phyloP scores from a whole-genome alignment of 2,888 invertebrate species.

The Catonia carolina region DNA sequence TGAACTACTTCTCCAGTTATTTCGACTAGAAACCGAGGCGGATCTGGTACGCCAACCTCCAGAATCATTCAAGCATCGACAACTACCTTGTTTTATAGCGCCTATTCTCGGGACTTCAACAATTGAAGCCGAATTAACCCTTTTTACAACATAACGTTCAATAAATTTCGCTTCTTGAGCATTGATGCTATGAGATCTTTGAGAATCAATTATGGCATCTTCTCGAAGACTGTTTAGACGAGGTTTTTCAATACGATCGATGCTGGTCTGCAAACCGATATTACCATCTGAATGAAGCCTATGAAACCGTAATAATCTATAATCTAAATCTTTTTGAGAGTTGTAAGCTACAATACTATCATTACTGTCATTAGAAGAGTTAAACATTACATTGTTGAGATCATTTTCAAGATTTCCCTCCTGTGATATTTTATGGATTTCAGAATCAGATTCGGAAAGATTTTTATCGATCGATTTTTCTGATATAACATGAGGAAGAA shows the following conservation, averaged over 20 bases:
- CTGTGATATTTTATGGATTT: background rate
- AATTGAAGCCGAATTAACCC: conserved; percentile 35
- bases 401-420: too few species aligned
- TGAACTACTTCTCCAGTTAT: conserved; percentile 29
- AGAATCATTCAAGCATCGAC: conserved; percentile 27
- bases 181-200: background rate
- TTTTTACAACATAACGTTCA: conserved; percentile 32
- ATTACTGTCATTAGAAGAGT: background rate
- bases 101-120: conserved; percentile 33
- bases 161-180: conserved; percentile 17
- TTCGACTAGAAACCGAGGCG: conserved; percentile 29
- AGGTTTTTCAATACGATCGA: background rate
- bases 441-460: background rate
- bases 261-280: conserved; percentile 12
- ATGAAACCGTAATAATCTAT: conserved; percentile 16
- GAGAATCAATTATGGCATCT: background rate
- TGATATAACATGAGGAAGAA: background rate
- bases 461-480: background rate
- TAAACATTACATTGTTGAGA: background rate
- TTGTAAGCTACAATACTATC: conserved; percentile 9
- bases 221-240: conserved; percentile 1
- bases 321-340: conserved; percentile 18
- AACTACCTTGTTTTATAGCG: conserved; percentile 27
- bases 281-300: conserved; percentile 22
- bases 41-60: conserved; percentile 32